phyloP scores from a whole-genome alignment of 2,888 invertebrate genomes.

The Lithophane semibrunnea region DNA sequence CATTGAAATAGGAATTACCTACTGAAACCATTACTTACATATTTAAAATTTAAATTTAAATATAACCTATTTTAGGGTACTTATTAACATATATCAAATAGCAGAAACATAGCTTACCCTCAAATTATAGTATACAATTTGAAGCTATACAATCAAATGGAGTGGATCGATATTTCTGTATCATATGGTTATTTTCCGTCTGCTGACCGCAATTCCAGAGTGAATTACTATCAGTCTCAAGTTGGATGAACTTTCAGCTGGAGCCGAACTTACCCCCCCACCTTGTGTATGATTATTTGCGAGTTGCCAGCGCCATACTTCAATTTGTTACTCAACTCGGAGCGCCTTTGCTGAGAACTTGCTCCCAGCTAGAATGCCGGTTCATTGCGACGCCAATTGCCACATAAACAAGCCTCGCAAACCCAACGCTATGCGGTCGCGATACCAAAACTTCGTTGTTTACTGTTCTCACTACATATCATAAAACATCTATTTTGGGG shows the following conservation, averaged over 20 bases:
- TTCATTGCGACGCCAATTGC: slow-evolving; percentile 87
- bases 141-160: slow-evolving; percentile 30
- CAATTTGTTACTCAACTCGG: slow-evolving; percentile 85
- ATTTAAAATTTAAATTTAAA: slow-evolving; percentile 11
- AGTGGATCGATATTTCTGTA: slow-evolving; percentile 39
- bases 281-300: slow-evolving; percentile 87
- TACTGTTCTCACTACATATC: slow-evolving; percentile 80
- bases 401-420: slow-evolving; percentile 85
- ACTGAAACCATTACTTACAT: neutral
- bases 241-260: slow-evolving; percentile 77
- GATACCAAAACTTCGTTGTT: slow-evolving; percentile 83
- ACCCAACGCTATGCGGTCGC: slow-evolving; percentile 78
- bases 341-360: slow-evolving; percentile 83
- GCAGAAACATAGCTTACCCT: neutral
- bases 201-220: slow-evolving; percentile 79
- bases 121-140: slow-evolving; percentile 6
- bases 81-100: neutral
- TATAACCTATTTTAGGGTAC: neutral
- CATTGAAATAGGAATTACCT: slow-evolving; percentile 14
- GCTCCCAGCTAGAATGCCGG: slow-evolving; percentile 77
- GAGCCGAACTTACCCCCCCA: slow-evolving; percentile 78
- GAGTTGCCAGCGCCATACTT: slow-evolving; percentile 80
- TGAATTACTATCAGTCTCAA: slow-evolving; percentile 80
- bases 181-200: slow-evolving; percentile 67
- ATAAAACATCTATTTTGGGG: slow-evolving; percentile 73